phyloP scores from a whole-genome alignment of 2,888 invertebrate species.

The Drosophila borealis region DNA sequence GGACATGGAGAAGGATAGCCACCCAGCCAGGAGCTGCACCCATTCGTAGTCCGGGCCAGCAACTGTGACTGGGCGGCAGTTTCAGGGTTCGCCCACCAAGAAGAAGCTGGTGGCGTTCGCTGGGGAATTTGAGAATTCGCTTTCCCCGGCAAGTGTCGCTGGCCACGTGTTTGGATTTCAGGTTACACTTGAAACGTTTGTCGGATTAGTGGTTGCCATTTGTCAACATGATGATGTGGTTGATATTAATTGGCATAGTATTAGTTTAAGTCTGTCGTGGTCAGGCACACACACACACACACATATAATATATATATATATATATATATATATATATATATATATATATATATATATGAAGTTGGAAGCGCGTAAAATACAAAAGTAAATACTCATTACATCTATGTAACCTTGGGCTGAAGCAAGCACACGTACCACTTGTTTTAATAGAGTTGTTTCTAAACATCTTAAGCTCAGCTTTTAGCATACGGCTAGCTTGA shows the following conservation, averaged over 20 bases:
- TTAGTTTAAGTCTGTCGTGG: conserved; percentile 60
- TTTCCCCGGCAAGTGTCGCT: conserved; percentile 25
- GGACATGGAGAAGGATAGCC: conserved; percentile 25
- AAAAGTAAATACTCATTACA: background rate
- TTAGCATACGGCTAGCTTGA: background rate
- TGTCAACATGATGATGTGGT: conserved; percentile 73
- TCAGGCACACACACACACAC: conserved; percentile 10
- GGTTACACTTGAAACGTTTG: conserved; percentile 57
- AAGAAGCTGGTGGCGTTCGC: conserved; percentile 42
- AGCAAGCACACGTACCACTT: conserved; percentile 2
- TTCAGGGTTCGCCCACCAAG: conserved; percentile 37
- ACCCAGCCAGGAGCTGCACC: conserved; percentile 1
- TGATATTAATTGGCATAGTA: conserved; percentile 72
- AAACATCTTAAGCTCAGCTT: conserved; percentile 3
- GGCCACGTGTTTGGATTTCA: conserved; percentile 74
- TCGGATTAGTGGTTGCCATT: conserved; percentile 76
- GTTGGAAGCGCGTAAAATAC: conserved; percentile 9
- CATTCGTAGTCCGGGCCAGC: conserved; percentile 5
- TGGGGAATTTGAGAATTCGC: conserved; percentile 64
- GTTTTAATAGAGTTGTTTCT: conserved; percentile 6
- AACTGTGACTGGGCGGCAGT: conserved; percentile 5
- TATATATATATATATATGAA: background rate
- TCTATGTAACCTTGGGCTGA: conserved; percentile 18
- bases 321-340: no score
- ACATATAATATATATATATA: no score